Base-by-base conservation (phyloP, 2,113 vertebrate genomes). In the Aegotheles bennettii region DNA sequence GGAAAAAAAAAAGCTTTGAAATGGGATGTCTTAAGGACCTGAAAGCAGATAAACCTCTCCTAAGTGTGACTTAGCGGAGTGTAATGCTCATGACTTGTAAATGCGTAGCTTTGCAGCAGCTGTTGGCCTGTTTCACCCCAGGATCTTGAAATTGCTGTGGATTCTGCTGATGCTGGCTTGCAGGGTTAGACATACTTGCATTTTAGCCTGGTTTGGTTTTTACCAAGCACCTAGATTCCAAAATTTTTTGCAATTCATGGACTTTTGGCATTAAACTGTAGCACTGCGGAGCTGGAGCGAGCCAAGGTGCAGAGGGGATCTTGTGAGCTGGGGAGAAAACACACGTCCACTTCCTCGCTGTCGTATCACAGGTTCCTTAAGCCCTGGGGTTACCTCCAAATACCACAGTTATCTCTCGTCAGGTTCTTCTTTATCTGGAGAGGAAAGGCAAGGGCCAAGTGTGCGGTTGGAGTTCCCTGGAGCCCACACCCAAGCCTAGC, bases 381-480 rank as follows among this genome's bases (percentile, higher is more conserved):
- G 38, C 80, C 90, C 84, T n/a, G 77, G 48, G 91, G 68, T 59
- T 89, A 60, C 91, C 77, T 89, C 29, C 48, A 43, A 64, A 69
- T 40, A 53, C 74, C 84, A 7, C 33, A 0, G 26, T 81, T 96
- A 89, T 94, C 95, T 94, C 81, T 59, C 11, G 53, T 10, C 93
- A 13, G 84, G 9, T 0, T 60, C 56, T 2, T 5, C 75, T 48
- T 95, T 94, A 95, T 89, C 94, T n/a, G 74, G 42, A 13, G 35
- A 24, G 88, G 75, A 33, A 63, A 61, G 43, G 74, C 73, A 8
- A 81, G 81, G 84, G 54, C 87, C 54, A 51, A 36, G 92, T 65
- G 67, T 19, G 71, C 0, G 65, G 16, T 57, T 16, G 77, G 90
- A 94, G 77, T 24, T 84, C 74, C 89, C 71, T 35, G 5, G 38